These are phyloP conservation scores for Macquaria australasica DNA, from an alignment of 2,113 vertebrate species.

Conservation along the genomic window DNA sequence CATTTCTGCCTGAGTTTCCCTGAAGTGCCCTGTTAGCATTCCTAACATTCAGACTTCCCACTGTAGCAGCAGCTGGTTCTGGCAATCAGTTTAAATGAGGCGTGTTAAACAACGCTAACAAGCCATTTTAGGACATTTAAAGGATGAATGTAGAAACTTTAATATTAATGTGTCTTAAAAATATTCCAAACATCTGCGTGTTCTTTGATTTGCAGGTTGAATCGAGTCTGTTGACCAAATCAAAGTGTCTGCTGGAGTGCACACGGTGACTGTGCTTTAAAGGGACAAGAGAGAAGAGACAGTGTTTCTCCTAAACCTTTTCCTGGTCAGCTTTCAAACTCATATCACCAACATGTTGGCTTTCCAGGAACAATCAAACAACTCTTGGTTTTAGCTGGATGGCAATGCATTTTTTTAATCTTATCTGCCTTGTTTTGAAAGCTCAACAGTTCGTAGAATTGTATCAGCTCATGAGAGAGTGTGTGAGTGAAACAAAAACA, in stretches of 20 bases:
- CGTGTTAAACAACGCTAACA: conserved; percentile 13
- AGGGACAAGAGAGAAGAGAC: not conserved
- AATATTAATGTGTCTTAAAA: conserved; percentile 18
- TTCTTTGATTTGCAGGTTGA: conserved; percentile 28
- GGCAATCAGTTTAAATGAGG: conserved; percentile 30
- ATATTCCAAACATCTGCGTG: conserved; percentile 23
- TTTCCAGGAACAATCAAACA: conserved; percentile 21
- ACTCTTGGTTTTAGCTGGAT: not conserved
- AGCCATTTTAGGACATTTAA: conserved; percentile 50
- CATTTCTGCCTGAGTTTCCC: not conserved
- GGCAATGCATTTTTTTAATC: not conserved
- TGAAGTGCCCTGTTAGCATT: conserved; percentile 12
- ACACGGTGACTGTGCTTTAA: conserved; percentile 1
- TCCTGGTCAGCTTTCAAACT: not conserved
- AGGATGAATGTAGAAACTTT: not conserved
- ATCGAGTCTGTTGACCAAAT: not conserved
- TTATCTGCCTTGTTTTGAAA: not conserved
- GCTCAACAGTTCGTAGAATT: not conserved
- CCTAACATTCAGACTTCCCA: conserved; percentile 14
- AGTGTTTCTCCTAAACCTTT: not conserved
- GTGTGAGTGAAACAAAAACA: not conserved
- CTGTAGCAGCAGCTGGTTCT: conserved; percentile 19
- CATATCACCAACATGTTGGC: not conserved
- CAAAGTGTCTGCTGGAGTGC: not conserved
- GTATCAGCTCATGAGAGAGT: not conserved